A percentile compares a stretch with the other conserved stretches of the same genome.
phyloP scores from a whole-genome alignment of 2,888 invertebrate species.

The Salticus scenicus region DNA sequence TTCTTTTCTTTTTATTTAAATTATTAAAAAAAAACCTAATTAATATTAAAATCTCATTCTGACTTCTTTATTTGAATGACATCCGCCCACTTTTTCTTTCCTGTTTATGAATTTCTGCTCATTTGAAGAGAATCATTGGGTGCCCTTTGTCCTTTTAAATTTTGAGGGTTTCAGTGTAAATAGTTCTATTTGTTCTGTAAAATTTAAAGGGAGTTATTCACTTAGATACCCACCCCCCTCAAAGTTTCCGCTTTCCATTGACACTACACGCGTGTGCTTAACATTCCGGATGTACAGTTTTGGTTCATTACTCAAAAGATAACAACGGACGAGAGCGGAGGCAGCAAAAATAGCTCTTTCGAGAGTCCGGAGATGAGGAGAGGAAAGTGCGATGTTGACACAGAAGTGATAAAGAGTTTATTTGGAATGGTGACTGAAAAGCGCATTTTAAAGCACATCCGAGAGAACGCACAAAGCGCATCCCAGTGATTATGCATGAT shows the following conservation, averaged over 20 bases:
- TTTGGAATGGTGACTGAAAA: neutral
- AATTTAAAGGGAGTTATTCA: neutral
- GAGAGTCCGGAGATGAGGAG: neutral
- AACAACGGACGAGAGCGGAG: neutral
- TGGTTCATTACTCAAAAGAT: conserved; percentile 54
- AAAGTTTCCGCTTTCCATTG: conserved; percentile 26
- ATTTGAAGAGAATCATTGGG: no score
- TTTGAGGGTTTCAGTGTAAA: no score
- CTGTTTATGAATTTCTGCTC: no score
- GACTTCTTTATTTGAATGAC: no score
- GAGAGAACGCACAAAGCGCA: no score
- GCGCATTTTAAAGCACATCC: no score
- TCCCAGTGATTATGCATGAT: no score
- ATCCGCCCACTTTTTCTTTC: no score
- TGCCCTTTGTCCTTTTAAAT: no score
- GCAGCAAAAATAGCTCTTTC: conserved; percentile 39
- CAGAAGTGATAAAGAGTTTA: conserved; percentile 6
- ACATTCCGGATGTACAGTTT: conserved; percentile 50
- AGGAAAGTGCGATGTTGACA: conserved; percentile 8
- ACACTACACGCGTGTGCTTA: conserved; percentile 29
- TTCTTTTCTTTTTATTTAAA: no score
- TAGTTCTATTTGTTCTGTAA: neutral
- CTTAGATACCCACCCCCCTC: neutral
- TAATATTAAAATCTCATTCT: no score
- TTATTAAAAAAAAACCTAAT: no score